Conservation (phyloP, 2,113 vertebrate species). For the Zosterops hypoxanthus region DNA sequence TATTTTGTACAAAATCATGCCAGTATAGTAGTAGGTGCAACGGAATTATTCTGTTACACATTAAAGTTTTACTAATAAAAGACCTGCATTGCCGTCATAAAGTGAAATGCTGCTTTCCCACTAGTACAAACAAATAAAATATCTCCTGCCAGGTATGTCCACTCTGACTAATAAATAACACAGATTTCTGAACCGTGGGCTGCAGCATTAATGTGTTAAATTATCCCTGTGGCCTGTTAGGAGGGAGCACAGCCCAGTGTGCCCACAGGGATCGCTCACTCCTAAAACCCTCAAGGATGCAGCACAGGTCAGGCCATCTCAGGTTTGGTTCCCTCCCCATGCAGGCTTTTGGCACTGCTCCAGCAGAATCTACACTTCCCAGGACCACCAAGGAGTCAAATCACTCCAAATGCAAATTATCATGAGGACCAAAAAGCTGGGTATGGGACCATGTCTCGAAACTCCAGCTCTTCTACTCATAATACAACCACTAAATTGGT, state of each 20-base stretch:
- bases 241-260: neutral
- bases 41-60: conserved; percentile 33
- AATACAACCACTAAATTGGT: neutral
- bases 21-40: conserved; percentile 39
- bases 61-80: conserved; percentile 49
- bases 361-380: neutral
- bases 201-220: fast-evolving
- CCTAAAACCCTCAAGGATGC: neutral
- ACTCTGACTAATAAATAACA: neutral
- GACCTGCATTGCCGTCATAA: conserved; percentile 33
- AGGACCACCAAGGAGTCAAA: neutral
- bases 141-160: conserved; percentile 28
- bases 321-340: neutral
- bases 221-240: neutral
- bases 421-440: neutral
- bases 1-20: neutral
- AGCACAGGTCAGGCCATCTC: neutral
- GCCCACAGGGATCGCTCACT: neutral
- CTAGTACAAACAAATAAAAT: neutral
- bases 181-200: neutral
- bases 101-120: conserved; percentile 52
- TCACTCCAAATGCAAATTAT: neutral
- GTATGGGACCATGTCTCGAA: neutral
- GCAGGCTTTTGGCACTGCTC: neutral
- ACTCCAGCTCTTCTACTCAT: neutral